Conservation (phyloP, 2,113 vertebrate species). For the Monopterus albus region DNA sequence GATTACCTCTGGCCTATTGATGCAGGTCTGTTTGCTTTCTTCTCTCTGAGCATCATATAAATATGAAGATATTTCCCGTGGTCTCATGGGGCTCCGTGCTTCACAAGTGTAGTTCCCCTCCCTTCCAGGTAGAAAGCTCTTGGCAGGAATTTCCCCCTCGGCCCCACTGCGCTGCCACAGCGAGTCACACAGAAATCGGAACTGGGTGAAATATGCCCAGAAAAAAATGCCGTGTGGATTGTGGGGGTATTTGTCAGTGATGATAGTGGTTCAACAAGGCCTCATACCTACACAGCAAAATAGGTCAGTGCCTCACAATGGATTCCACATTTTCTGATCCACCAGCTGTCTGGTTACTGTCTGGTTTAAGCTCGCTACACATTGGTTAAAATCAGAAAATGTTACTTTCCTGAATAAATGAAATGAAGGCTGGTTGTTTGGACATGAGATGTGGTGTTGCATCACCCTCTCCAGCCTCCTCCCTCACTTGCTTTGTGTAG, state of each 20-base stretch:
- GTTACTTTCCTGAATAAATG: no score
- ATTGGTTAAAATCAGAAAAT: no score
- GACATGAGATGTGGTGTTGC: no score
- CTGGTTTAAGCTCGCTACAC: no score
- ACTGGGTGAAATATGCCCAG: neutral
- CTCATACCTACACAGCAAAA: neutral
- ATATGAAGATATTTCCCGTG: conserved; percentile 34
- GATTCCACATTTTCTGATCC: no score
- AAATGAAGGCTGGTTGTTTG: no score
- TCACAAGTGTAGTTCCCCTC: neutral
- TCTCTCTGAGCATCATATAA: conserved; percentile 47
- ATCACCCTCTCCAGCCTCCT: no score
- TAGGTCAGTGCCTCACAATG: neutral
- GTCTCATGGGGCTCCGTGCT: conserved; percentile 9
- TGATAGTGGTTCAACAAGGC: neutral
- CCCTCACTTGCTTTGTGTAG: no score
- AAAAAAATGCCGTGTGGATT: neutral
- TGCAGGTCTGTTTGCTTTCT: conserved; percentile 54
- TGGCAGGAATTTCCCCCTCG: conserved; percentile 22
- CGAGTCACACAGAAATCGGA: conserved; percentile 6
- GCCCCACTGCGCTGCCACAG: neutral
- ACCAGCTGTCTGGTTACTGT: no score
- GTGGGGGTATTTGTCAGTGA: neutral
- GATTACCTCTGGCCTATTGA: conserved; percentile 37
- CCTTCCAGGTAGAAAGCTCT: conserved; percentile 38